A percentile compares a stretch with the other conserved stretches of the same genome.
phyloP scores from a whole-genome alignment of 2,888 invertebrate genomes.

The Phengaris alcon region DNA sequence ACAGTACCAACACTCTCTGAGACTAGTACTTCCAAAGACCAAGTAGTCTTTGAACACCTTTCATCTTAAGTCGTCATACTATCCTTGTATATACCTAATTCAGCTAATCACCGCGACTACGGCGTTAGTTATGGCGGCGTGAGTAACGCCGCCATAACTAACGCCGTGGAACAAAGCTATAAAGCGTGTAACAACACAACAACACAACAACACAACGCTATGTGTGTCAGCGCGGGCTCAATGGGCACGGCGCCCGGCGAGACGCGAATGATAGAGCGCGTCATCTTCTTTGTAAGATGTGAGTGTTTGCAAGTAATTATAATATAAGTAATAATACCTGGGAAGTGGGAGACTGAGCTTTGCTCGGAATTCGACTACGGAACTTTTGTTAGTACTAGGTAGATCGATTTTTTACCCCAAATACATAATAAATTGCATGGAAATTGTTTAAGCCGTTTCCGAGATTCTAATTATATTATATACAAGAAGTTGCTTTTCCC shows the following conservation, averaged over 20 bases:
- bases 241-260: background rate
- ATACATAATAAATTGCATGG: too few relatives aligned
- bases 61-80: background rate
- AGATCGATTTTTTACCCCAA: too few relatives aligned
- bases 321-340: too few relatives aligned
- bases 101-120: background rate
- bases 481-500: too few relatives aligned
- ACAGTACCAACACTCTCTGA: too few relatives aligned
- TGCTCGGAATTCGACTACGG: too few relatives aligned
- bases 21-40: background rate
- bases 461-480: too few relatives aligned
- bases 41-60: background rate
- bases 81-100: background rate
- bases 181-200: conserved; percentile 2
- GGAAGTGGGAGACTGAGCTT: too few relatives aligned
- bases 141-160: too few relatives aligned
- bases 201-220: background rate
- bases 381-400: too few relatives aligned
- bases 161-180: background rate
- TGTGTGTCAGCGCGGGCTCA: background rate
- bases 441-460: too few relatives aligned
- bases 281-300: background rate
- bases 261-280: background rate
- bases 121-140: too few relatives aligned
- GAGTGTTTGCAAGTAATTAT: background rate